Evolutionary conservation across 1,140 invertebrate species (phyloP).

Genomic region (Lasaia peninsularis): DNA sequence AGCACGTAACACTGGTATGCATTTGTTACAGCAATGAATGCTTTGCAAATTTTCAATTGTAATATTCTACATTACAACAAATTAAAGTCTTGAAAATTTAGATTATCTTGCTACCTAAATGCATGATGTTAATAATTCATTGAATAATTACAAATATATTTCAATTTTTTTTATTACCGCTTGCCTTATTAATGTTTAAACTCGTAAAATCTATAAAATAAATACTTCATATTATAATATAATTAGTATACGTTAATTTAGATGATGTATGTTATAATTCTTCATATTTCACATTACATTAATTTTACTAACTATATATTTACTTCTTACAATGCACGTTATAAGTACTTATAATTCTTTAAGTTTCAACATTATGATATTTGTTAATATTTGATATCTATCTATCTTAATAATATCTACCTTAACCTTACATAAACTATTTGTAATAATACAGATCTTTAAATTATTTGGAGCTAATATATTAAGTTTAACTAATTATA

Average conservation of each 20-base stretch:
- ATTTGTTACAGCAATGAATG: slow-evolving; percentile 33
- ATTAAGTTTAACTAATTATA: not conserved
- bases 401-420: no score
- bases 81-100: slow-evolving; percentile 25
- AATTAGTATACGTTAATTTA: no score
- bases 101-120: slow-evolving; percentile 16
- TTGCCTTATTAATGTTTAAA: not conserved
- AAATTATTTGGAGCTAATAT: not conserved
- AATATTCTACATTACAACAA: slow-evolving; percentile 15
- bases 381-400: no score
- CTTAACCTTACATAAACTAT: not conserved
- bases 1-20: slow-evolving; percentile 44
- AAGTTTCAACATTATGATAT: no score
- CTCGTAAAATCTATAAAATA: not conserved
- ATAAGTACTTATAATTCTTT: no score
- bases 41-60: slow-evolving; percentile 38
- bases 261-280: no score
- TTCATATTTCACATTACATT: no score
- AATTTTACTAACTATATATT: no score
- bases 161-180: not conserved
- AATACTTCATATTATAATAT: no score
- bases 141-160: not conserved
- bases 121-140: slow-evolving; percentile 16
- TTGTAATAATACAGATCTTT: not conserved
- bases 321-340: no score